Evolutionary conservation across 2,113 vertebrate species (phyloP), one percentile per base, ranked within the genome.

Genomic region (Oophaga pumilio): DNA sequence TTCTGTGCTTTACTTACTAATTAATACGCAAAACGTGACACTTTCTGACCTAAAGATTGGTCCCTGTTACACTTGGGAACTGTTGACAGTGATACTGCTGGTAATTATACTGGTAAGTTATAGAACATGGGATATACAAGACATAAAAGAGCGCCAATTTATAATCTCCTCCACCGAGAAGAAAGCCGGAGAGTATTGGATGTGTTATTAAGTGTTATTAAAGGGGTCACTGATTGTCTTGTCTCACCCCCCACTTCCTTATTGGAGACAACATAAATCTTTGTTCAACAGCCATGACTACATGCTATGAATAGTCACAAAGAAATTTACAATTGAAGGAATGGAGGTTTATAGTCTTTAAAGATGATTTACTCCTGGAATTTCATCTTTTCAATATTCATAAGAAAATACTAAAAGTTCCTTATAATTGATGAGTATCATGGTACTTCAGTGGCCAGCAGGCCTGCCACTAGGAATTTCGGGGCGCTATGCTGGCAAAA

Each of bases 51-150:
- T 12, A 20, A 26, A 12, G 50, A 73, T 74, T 26, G 52, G 52
- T 28, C 49, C 68, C 26, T 60, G 9, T 53, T 52, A 28, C 11
- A 59, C 78, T 9, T 57, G 6, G 24, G 43, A 20, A 26, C 2
- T 71, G 50, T 56, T 73, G 66, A 57, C 68, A 33, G 22, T 82
- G 15, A 57, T 33, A 85, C 18, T 33, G 17, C 26, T 18, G 26
- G 8, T 85, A 74, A 85, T 85, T 74, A 85, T 69, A 84, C 49
- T 20, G 82, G 62, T 53, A 56, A 52, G 43, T 24, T 60, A 24
- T 28, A 82, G 28, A 82, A 49, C 20, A 43, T 28, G 22, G n/a
- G 24, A 73, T 57, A 78, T 56, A 15, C 52, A 78, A 53, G 52
- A 28, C 76, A 78, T 26, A n/a, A 8, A 57, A 6, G 13, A 57